Evolutionary conservation across 2,113 vertebrate genomes (phyloP), one percentile per base, ranked within the genome.

Genomic region (Nyctibius bracteatus): DNA sequence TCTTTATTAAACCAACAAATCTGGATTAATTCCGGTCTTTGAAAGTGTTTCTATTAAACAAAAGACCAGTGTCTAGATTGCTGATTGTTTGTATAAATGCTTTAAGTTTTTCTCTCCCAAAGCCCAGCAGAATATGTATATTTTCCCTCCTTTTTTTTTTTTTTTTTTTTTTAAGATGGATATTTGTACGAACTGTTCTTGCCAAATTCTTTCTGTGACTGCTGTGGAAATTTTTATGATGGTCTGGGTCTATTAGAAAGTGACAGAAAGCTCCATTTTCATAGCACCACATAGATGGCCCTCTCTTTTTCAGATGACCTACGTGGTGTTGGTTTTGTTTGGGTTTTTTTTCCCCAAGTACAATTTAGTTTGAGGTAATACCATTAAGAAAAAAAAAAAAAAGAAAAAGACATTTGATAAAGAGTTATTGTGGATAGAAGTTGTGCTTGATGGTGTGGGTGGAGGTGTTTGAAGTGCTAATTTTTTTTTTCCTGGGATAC

Each of bases 1-100:
- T 93, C 88, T 93, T 92, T 94, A 96, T 94, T 93, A 94, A 96
- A 94, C 72, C 88, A 96, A 83, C 95, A 95, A 95, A 96, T 91
- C 86, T 89, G 83, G 77, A 86, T 92, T 96, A 93, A 90, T 96
- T 93, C 90, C 1, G 4, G 37, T 79, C 73, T 85, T 84, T 87
- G 83, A 41, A 95, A 81, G n/a, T 75, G 84, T 85, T 95, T 52
- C 78, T 89, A 22, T 96, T 89, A 79, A 94, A 85, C 78, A 92
- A 72, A 94, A 89, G 67, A 68, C 65, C 33, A 75, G 10, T 72
- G 51, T 52, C 75, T 91, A 85, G 77, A 91, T 47, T 92, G 87
- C 65, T 75, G 47, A 52, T 58, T 94, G 31, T 68, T 68, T 68
- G 7, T 67, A 30, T 90, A 66, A 84, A 78, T 28, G 47, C 68